Conservation (phyloP, 2,888 invertebrate species). For the Luperina nickerlii region DNA sequence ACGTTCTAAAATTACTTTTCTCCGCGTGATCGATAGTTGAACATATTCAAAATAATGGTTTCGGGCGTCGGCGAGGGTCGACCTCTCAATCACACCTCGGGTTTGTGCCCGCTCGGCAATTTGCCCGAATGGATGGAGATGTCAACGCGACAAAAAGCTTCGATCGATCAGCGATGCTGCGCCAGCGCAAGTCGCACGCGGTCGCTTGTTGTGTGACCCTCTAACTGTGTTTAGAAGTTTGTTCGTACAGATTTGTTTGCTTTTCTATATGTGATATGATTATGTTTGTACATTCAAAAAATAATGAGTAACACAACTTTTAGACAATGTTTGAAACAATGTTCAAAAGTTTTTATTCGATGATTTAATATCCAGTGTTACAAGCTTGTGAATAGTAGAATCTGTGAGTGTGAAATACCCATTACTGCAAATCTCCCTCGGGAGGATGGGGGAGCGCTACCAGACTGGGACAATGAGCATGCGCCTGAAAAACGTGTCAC, state of each 20-base stretch:
- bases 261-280: background rate
- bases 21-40: slow-evolving; percentile 84
- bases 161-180: slow-evolving; percentile 86
- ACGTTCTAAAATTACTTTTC: slow-evolving; percentile 77
- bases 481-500: slow-evolving; percentile 70
- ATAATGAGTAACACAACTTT: background rate
- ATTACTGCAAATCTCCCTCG: slow-evolving; percentile 57
- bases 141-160: slow-evolving; percentile 89
- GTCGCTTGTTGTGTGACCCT: slow-evolving; percentile 63
- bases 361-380: slow-evolving; percentile 39
- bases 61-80: slow-evolving; percentile 70
- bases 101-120: slow-evolving; percentile 81
- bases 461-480: slow-evolving; percentile 73
- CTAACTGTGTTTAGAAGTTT: slow-evolving; percentile 61
- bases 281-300: slow-evolving; percentile 5
- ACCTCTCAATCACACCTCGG: slow-evolving; percentile 84
- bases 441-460: slow-evolving; percentile 66
- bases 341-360: background rate
- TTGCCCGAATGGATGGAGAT: slow-evolving; percentile 88
- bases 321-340: background rate
- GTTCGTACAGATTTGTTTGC: slow-evolving; percentile 52
- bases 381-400: slow-evolving; percentile 67
- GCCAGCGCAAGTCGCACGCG: slow-evolving; percentile 79
- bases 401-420: slow-evolving; percentile 56
- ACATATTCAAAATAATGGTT: slow-evolving; percentile 86